phyloP scores from a whole-genome alignment of 2,113 vertebrate species.

The Hiodon tergisus region DNA sequence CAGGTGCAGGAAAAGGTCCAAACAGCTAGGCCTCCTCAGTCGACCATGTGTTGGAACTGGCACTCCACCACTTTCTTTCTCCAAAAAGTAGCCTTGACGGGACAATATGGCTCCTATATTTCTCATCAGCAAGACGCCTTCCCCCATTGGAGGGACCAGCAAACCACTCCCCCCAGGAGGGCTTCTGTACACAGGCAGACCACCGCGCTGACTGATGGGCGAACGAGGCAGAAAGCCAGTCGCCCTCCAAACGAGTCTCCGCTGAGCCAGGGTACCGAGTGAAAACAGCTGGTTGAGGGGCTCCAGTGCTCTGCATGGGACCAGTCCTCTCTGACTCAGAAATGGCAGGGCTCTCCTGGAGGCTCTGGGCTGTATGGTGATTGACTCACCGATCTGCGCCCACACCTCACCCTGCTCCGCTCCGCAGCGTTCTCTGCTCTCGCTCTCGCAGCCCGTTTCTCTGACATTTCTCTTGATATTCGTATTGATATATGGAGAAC shows the following conservation, averaged over 20 bases:
- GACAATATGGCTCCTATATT: background rate
- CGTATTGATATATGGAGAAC: no score
- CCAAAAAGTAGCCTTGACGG: background rate
- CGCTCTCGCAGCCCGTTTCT: background rate
- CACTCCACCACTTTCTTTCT: background rate
- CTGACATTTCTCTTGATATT: background rate
- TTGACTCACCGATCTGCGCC: background rate
- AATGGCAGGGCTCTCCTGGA: conserved; percentile 30
- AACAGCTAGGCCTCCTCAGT: no score
- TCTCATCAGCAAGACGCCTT: background rate
- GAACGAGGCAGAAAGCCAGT: background rate
- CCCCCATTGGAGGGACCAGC: background rate
- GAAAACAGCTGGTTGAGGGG: no score
- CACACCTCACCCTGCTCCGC: conserved; percentile 18
- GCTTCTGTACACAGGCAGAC: no score
- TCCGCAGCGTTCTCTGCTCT: background rate
- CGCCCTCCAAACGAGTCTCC: background rate
- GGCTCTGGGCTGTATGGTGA: background rate
- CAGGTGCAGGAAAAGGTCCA: background rate
- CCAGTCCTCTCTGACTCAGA: conserved; percentile 9
- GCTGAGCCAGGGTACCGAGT: no score
- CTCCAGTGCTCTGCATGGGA: background rate
- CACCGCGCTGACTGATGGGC: background rate
- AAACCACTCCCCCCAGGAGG: background rate
- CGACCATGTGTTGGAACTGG: conserved; percentile 1